Evolutionary conservation across 2,113 vertebrate species (phyloP).

Genomic region (Artemisiospiza belli): DNA sequence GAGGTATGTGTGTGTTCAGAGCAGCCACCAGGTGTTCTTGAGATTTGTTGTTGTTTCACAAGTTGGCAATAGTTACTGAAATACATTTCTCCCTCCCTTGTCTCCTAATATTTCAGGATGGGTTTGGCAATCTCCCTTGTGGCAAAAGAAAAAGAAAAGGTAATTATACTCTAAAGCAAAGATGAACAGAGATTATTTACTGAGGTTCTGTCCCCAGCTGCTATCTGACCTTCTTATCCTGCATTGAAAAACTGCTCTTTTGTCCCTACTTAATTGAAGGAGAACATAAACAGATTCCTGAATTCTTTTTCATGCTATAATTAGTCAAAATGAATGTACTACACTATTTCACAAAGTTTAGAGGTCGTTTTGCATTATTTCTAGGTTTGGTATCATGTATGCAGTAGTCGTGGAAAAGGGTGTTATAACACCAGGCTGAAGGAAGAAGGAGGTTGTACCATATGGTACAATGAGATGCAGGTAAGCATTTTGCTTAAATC

Average conservation of each 20-base stretch:
- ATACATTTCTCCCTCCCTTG: not conserved
- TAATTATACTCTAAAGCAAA: slow-evolving; percentile 46
- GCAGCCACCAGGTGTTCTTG: not conserved
- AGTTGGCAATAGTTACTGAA: not conserved
- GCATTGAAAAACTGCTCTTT: not conserved
- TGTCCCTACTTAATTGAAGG: not conserved
- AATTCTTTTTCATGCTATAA: not conserved
- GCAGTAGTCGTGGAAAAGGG: slow-evolving; percentile 88
- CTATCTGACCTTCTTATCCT: not conserved
- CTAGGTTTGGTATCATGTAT: slow-evolving; percentile 98
- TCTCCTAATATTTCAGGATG: slow-evolving; percentile 82
- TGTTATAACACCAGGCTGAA: slow-evolving; percentile 95
- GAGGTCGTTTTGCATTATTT: not conserved
- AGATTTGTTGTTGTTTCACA: not conserved
- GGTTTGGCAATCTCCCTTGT: slow-evolving; percentile 96
- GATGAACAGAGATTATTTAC: not conserved
- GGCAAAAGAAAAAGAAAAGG: slow-evolving; percentile 98
- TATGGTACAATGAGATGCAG: slow-evolving; percentile 98
- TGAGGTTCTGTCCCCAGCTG: not conserved
- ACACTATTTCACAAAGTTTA: not conserved
- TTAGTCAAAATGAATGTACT: not conserved
- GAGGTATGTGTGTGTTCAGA: slow-evolving; percentile 73
- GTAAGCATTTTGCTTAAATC: slow-evolving; percentile 40
- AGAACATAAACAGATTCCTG: not conserved
- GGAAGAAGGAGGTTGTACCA: slow-evolving; percentile 95